phyloP scores from a whole-genome alignment of 2,113 vertebrate species.

The Anhinga anhinga region DNA sequence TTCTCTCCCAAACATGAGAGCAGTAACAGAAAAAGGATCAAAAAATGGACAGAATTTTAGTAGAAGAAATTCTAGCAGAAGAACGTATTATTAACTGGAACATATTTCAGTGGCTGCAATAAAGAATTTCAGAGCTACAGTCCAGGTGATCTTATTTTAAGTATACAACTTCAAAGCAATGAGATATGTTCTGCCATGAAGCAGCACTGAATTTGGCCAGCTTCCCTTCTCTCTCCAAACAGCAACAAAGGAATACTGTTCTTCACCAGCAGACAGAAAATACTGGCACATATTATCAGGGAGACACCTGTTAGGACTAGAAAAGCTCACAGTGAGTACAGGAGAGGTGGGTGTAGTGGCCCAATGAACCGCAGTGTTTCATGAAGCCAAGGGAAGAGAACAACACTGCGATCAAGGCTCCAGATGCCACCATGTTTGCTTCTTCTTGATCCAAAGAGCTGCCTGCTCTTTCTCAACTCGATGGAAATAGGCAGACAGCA shows the following conservation, averaged over 20 bases:
- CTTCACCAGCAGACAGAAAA: conserved; percentile 16
- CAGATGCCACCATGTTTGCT: background rate
- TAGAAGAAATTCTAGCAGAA: background rate
- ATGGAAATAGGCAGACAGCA: background rate
- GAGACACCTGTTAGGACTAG: conserved; percentile 6
- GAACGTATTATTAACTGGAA: background rate
- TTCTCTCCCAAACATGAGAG: background rate
- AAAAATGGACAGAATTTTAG: background rate
- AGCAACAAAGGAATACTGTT: conserved; percentile 30
- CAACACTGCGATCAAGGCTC: fast-evolving
- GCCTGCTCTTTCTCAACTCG: background rate
- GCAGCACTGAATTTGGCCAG: conserved; percentile 1
- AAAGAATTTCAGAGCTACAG: background rate
- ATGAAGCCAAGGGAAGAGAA: background rate
- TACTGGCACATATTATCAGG: background rate
- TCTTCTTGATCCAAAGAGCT: background rate
- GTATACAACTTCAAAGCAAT: background rate
- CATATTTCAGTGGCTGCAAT: background rate
- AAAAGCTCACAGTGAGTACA: background rate
- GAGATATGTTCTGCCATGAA: background rate
- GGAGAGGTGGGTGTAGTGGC: background rate
- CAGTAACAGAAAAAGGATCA: background rate
- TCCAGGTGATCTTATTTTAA: background rate
- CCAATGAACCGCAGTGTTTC: background rate
- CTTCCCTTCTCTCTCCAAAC: background rate